phyloP scores from a whole-genome alignment of 2,797 vertebrate genomes.

The Hapalemur alaotrensis region DNA sequence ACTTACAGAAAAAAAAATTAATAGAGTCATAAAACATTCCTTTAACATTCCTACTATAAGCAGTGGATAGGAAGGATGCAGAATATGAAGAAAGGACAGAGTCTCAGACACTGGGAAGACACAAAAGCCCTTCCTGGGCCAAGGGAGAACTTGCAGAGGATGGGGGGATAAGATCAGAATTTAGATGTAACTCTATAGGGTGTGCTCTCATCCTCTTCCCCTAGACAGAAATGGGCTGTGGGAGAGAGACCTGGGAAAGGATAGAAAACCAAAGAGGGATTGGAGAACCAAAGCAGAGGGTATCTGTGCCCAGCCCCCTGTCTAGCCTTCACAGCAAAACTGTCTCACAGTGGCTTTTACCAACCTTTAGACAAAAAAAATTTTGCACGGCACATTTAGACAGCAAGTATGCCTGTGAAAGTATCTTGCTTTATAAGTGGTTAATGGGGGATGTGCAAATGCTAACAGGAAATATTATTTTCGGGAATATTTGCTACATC shows the following conservation, averaged over 20 bases:
- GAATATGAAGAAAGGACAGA: neutral
- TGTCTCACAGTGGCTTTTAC: neutral
- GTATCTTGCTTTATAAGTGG: neutral
- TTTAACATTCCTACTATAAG: neutral
- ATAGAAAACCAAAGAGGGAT: neutral
- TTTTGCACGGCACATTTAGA: accelerated
- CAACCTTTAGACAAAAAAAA: neutral
- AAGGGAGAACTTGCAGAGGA: neutral
- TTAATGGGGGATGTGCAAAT: neutral
- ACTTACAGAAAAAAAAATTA: neutral
- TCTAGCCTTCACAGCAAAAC: neutral
- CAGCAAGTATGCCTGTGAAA: neutral
- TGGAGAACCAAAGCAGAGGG: neutral
- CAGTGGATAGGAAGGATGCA: neutral
- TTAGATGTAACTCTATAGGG: neutral
- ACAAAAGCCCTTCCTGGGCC: neutral
- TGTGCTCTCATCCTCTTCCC: neutral
- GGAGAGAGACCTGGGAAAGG: neutral
- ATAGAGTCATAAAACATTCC: neutral
- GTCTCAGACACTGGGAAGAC: neutral
- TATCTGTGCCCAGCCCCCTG: neutral
- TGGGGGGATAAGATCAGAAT: neutral
- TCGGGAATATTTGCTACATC: neutral
- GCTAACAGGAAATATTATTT: neutral
- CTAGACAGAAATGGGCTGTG: neutral